Base-by-base conservation (phyloP, 2,888 invertebrate genomes). In the Zele albiditarsus region DNA sequence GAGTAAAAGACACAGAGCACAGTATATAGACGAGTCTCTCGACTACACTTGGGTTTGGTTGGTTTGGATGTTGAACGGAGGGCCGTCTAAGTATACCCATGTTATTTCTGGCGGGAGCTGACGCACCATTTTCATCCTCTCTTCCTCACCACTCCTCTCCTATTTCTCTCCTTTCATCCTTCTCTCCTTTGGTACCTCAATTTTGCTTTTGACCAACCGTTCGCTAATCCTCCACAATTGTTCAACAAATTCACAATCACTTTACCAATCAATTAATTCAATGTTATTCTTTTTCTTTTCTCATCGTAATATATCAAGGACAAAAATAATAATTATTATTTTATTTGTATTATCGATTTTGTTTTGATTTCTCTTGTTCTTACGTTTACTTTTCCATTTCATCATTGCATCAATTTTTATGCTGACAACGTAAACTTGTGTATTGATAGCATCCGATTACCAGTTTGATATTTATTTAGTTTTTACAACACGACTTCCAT, bases 101-200 rank as follows among this genome's bases (percentile, higher is more conserved):
- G 88, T 88, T 89, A 89, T 89, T 89, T 89, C 86, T 88, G 87
- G 86, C 88, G 82, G 84, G 86, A 88, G 89, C 89, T 88, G 88
- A 89, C 88, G 88, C 88, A 88, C 86, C 82, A 83, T 80, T 83
- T 82, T 71, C 71, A 58, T 49, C 42, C 53, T 71, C 69, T 71
- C 60, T 31, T 58, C 72, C 74, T 76, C 74, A 72, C 71, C 42
- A 57, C 57, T 65, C 25, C 16, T 70, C 25, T 71, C 33, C 33
- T 49, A 3, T 33, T 49, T 49, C 42, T 27, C 49, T 70, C 23
- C 62, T 72, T 68, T 58, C n/a, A 31, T 71, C 57, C 57, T 67
- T 63, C 33, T 62, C n/a, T 49, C 28, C 27, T 46, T 63, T 74
- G 49, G 58, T 70, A 58, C 57, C 46, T 53, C 75, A 67, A 74